These are phyloP conservation scores for Pseudeuparius sepicola DNA, from an alignment of 2,888 invertebrate species.

Conservation along the genomic window DNA sequence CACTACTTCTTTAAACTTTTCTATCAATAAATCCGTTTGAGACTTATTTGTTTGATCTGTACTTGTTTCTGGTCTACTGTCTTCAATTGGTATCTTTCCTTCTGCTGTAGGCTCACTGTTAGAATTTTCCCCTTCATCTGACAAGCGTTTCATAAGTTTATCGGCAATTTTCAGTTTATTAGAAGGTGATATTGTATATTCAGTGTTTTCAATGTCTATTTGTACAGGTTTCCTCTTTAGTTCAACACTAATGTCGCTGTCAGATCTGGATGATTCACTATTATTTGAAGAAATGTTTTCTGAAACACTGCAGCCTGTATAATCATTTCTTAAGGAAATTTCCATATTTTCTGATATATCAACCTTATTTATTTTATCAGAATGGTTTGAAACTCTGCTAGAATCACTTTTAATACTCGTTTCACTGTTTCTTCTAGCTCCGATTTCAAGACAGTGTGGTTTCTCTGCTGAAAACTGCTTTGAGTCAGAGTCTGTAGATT, in stretches of 20 bases:
- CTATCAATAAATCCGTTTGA: too few relatives aligned
- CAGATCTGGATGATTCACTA: constrained; percentile 22
- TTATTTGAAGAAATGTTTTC: constrained; percentile 24
- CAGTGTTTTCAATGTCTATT: constrained; percentile 29
- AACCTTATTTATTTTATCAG: constrained; percentile 31
- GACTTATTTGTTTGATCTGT: too few relatives aligned
- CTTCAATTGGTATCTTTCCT: too few relatives aligned
- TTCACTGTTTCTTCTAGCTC: constrained; percentile 30
- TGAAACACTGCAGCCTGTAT: constrained; percentile 22
- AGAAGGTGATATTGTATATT: constrained; percentile 29
- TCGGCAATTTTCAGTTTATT: constrained; percentile 34
- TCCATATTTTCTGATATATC: constrained; percentile 32
- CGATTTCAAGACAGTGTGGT: constrained; percentile 16
- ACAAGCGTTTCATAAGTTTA: constrained; percentile 33
- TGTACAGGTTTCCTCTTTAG: constrained; percentile 29
- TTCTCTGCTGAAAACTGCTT: constrained; percentile 18
- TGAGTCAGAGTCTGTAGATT: constrained; percentile 17
- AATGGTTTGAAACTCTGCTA: constrained; percentile 26
- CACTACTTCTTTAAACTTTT: too few relatives aligned
- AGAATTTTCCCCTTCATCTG: too few relatives aligned
- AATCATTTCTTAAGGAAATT: constrained; percentile 28
- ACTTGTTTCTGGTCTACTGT: too few relatives aligned
- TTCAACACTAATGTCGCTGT: constrained; percentile 22
- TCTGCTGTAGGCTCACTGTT: too few relatives aligned
- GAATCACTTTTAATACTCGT: constrained; percentile 28